Evolutionary conservation across 2,888 invertebrate genomes (phyloP).

Genomic region (Sympetrum striolatum): DNA sequence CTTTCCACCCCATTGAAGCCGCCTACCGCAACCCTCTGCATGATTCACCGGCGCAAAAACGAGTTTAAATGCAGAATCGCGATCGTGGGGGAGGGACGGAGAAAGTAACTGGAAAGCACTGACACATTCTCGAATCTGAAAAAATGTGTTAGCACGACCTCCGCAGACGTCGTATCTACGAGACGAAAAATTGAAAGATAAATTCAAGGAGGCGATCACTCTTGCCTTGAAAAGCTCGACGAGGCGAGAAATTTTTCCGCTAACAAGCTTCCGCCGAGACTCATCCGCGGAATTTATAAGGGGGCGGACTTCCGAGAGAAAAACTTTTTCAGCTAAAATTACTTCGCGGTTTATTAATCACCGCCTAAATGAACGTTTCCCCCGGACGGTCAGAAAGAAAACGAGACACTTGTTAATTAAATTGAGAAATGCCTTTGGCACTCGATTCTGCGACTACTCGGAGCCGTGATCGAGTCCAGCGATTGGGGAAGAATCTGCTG

Average conservation of each 20-base stretch:
- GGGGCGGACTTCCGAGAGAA: background rate
- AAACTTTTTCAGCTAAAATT: background rate
- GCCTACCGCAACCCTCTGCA: background rate
- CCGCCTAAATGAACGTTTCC: background rate
- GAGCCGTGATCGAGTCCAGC: background rate
- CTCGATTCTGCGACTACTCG: background rate
- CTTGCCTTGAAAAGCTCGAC: background rate
- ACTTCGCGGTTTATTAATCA: background rate
- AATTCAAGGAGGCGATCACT: background rate
- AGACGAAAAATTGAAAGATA: background rate
- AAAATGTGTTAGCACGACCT: background rate
- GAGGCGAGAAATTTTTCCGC: background rate
- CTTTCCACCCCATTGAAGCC: background rate
- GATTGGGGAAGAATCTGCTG: background rate
- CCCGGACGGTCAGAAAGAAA: background rate
- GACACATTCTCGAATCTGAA: background rate
- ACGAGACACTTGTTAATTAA: background rate
- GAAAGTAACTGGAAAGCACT: background rate
- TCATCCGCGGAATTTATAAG: background rate
- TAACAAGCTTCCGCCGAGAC: background rate
- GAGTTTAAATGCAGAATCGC: background rate
- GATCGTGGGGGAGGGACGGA: background rate
- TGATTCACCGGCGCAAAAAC: background rate
- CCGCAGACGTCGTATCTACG: background rate
- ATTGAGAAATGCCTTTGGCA: background rate